Base-by-base conservation (phyloP, 2,113 vertebrate genomes). In the Embiotoca jacksoni region DNA sequence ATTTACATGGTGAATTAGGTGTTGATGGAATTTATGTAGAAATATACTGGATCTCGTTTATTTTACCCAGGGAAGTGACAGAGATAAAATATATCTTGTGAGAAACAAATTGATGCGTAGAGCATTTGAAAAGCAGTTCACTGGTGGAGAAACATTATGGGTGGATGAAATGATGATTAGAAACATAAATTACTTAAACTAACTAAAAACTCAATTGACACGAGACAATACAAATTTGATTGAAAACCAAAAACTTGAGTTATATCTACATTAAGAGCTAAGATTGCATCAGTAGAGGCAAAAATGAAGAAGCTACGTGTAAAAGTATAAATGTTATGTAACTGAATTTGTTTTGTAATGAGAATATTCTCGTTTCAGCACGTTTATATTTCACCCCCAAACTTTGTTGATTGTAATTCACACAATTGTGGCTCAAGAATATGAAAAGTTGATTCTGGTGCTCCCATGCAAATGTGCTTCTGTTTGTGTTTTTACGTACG, bases 401-500 rank as follows among this genome's bases (percentile, higher is more conserved):
- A 68, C 5, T 1, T 32, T 59, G 1, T n/a, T 32, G 1, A 50
- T 5, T 16, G 49, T 6, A 57, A 57, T 33, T 53, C 41, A 64
- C 9, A 35, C 10, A n/a, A 36, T 5, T 52, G 62, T 47, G 54
- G 35, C 16, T 68, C 32, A 59, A 30, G 10, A n/a, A 44, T 13
- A 64, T 69, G 23, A 64, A 32, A 30, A 33, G 39, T 74, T 50
- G n/a, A 31, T 50, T 35, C 1, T 10, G 0, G 6, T 13, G 23
- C 58, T 53, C 1, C 15, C 15, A 57, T 70, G 46, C 52, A 47
- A 46, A 53, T 63, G 36, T 30, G 23, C 14, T 31, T 59, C 65
- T 54, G 35, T 14, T 55, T 64, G 36, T 81, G 46, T 76, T 53
- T 15, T 46, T 47, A 32, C 60, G 32, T 81, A 57, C 31, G 50